phyloP scores from a whole-genome alignment of 1,140 invertebrate genomes.

The Diorhabda carinulata region DNA sequence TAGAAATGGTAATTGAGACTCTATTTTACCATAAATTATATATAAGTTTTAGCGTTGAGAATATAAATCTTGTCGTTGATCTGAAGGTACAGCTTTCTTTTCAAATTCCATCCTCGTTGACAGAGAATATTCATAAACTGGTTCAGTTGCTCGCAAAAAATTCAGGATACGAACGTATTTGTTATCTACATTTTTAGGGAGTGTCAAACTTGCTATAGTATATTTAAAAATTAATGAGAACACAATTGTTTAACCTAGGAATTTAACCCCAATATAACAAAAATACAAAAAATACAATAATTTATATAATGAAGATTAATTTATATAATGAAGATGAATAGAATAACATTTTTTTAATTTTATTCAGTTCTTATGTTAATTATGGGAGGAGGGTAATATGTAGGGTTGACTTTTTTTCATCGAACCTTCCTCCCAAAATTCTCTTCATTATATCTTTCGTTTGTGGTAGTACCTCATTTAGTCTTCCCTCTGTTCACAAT shows the following conservation, averaged over 20 bases:
- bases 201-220: background rate
- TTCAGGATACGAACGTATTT: conserved; percentile 2
- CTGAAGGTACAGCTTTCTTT: conserved; percentile 20
- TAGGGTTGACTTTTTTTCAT: no score
- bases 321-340: no score
- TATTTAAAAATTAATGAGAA: background rate
- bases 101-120: conserved; percentile 16
- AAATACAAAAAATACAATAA: no score
- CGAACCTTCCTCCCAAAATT: no score
- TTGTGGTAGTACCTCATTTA: no score
- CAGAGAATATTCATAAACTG: conserved; percentile 23
- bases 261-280: no score
- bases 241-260: background rate
- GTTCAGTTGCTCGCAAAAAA: conserved; percentile 15
- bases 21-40: conserved; percentile 22
- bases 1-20: conserved; percentile 14
- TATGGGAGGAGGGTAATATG: no score
- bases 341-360: no score
- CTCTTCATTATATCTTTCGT: no score
- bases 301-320: no score
- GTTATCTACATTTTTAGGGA: conserved; percentile 15
- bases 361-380: no score
- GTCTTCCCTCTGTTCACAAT: no score
- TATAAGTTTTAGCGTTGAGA: conserved; percentile 10
- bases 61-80: conserved; percentile 19